Conservation (phyloP, 1,140 invertebrate genomes). For the Luehdorfia chinensis region DNA sequence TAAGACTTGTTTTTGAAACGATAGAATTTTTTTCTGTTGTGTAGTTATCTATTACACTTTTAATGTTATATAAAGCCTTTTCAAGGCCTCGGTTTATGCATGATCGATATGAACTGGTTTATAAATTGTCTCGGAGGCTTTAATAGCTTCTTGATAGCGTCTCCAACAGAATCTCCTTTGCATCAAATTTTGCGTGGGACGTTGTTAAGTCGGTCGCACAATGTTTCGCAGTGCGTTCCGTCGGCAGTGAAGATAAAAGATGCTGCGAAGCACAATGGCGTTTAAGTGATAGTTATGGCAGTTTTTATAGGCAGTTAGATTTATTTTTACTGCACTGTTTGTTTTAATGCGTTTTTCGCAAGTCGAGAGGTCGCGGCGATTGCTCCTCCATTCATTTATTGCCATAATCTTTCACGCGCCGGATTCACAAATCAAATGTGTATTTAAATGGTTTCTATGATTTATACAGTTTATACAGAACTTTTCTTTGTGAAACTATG, state of each 20-base stretch:
- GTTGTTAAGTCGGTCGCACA: constrained; percentile 36
- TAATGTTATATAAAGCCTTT: no score
- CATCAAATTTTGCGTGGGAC: constrained; percentile 36
- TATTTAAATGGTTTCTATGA: constrained; percentile 20
- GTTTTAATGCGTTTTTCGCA: constrained; percentile 75
- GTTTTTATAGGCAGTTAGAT: constrained; percentile 78
- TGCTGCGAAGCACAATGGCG: constrained; percentile 58
- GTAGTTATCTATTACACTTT: no score
- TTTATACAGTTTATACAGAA: constrained; percentile 20
- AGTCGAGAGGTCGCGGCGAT: constrained; percentile 67
- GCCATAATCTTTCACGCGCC: constrained; percentile 18
- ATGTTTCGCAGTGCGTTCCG: constrained; percentile 48
- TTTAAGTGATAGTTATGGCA: constrained; percentile 78
- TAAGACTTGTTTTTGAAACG: no score
- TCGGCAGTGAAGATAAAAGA: constrained; percentile 54
- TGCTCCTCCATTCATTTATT: constrained; percentile 56
- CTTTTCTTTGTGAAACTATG: no score
- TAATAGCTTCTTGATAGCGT: constrained; percentile 29
- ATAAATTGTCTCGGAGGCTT: constrained; percentile 45
- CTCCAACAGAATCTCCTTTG: constrained; percentile 27
- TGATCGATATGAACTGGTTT: constrained; percentile 30
- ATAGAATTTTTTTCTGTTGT: no score
- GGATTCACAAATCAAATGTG: constrained; percentile 14
- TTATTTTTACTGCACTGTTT: constrained; percentile 78
- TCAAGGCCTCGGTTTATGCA: constrained; percentile 25